Percentiles rank a stretch among this genome's conserved stretches.
Conservation (phyloP, 2,113 vertebrate genomes). For the Brienomyrus longianalis region DNA sequence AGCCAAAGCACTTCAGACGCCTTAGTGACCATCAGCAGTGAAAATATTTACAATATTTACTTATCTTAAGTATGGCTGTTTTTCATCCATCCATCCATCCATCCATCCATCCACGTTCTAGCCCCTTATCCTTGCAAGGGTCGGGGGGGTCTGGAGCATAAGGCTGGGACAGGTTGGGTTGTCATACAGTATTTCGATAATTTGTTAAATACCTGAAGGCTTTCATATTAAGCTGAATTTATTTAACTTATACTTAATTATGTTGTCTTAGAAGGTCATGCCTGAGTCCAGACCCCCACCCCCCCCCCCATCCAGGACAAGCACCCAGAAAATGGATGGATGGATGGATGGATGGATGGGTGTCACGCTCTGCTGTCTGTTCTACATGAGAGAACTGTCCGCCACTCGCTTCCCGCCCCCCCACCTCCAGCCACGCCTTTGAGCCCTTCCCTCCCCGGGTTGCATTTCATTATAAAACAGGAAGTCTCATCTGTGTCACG, state of each 20-base stretch:
- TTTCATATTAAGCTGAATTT: background rate
- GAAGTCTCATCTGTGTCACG: slow-evolving; percentile 22
- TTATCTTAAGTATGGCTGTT: background rate
- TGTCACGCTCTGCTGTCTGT: too few species aligned
- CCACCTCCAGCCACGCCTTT: background rate
- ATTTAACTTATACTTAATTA: background rate
- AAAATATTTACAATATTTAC: background rate
- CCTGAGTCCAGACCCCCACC: background rate
- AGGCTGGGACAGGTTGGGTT: background rate
- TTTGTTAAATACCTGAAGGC: background rate
- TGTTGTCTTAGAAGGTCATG: background rate
- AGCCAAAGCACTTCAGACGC: background rate
- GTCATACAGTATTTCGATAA: background rate
- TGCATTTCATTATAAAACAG: slow-evolving; percentile 32
- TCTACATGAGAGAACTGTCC: too few species aligned
- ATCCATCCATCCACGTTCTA: background rate
- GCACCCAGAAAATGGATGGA: too few species aligned
- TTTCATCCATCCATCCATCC: background rate
- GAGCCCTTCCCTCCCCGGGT: slow-evolving; percentile 4
- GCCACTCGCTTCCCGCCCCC: too few species aligned
- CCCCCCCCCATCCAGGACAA: too few species aligned
- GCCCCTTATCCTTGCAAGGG: background rate
- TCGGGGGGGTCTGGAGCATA: background rate
- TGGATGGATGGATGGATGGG: too few species aligned
- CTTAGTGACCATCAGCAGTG: background rate